A percentile compares a stretch with the other conserved stretches of the same genome.
Evolutionary conservation across 1,140 invertebrate genomes (phyloP).

Genomic region (Leptonema lineaticorne): DNA sequence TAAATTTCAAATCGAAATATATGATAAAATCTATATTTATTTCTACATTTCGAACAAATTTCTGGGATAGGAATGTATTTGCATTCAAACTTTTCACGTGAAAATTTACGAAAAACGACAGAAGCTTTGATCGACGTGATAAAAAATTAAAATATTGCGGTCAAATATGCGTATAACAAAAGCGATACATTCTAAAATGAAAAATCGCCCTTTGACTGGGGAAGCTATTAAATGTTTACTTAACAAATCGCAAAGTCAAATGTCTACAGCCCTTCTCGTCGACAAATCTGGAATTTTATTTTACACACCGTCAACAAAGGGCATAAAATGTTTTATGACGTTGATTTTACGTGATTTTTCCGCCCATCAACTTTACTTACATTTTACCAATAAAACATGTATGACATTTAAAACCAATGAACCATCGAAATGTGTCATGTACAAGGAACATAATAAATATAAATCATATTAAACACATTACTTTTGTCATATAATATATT

Average conservation of each 20-base stretch:
- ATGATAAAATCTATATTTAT: too few relatives aligned
- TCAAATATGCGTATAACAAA: neutral
- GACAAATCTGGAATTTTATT: neutral
- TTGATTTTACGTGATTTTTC: conserved; percentile 28
- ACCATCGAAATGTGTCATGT: neutral
- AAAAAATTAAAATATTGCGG: neutral
- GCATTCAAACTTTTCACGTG: too few relatives aligned
- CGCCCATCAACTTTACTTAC: conserved; percentile 35
- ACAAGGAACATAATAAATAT: too few relatives aligned
- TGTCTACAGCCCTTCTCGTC: neutral
- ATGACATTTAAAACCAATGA: too few relatives aligned
- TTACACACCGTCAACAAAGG: neutral
- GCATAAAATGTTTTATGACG: conserved; percentile 36
- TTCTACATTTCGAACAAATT: too few relatives aligned
- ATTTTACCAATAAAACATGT: conserved; percentile 13
- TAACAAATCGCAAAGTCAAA: conserved; percentile 22
- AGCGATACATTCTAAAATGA: neutral
- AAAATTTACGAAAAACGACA: too few relatives aligned
- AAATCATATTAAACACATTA: too few relatives aligned
- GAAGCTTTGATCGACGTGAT: too few relatives aligned
- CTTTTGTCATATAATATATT: too few relatives aligned
- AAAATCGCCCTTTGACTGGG: neutral
- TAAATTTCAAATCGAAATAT: too few relatives aligned
- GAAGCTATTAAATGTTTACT: conserved; percentile 6
- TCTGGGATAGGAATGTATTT: too few relatives aligned